Evolutionary conservation across 2,113 vertebrate species (phyloP), one percentile per base, ranked within the genome.

Genomic region (Barnardius zonarius): DNA sequence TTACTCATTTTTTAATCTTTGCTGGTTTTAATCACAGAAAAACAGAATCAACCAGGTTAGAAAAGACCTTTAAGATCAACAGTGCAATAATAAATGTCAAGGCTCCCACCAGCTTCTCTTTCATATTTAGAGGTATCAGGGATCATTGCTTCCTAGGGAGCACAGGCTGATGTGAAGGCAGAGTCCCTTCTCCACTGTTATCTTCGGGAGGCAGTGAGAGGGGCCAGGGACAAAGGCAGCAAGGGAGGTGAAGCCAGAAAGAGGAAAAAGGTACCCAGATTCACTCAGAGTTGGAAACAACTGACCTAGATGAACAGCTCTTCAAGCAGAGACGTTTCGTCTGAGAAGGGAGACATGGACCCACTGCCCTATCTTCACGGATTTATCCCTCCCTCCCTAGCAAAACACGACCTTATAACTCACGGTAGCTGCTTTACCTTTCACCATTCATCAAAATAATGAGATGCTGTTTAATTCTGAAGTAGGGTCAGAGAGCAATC

Each of bases 401-500:
- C 22, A 16, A 75, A 77, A n/a, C 5, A 4, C 27, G 5, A 22
- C 11, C 33, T 74, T 46, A 10, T 12, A 51, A 52, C 2, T 59
- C n/a, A 18, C 6, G 39, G 66, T 1, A 63, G 52, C 61, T n/a
- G 55, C 30, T 64, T 68, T 18, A 41, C 13, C 25, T 39, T n/a
- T 25, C 67, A 43, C 6, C 11, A 16, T 49, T 27, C 66, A 33
- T 30, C 19, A 48, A 79, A 83, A 69, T 5, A 28, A 22, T 0
- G 17, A 80, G 31, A 28, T 13, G 52, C 17, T 23, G 1, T 10
- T 69, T 17, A 2, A 51, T 10, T 22, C n/a, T 44, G 2, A 0
- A 25, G 43, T 74, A n/a, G 17, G 6, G 27, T 6, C 39, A 11
- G 30, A 15, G 25, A 8, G 19, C 0, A 27, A 11, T 0, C 0